Evolutionary conservation across 2,888 invertebrate species (phyloP).

Genomic region (Spialia ferax): DNA sequence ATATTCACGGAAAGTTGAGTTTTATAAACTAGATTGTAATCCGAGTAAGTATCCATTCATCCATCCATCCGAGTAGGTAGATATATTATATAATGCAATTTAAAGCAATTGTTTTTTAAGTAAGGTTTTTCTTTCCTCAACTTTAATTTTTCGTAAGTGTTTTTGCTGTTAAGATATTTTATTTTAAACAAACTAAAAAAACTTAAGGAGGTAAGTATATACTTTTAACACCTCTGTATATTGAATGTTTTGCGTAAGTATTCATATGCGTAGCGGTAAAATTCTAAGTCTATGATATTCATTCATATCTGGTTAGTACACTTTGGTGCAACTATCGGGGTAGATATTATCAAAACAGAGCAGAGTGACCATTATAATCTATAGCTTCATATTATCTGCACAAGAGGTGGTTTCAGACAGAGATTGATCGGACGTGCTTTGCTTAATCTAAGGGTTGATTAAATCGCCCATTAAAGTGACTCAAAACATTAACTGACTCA

Average conservation of each 20-base stretch:
- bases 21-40: not conserved
- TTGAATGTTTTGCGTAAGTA: too few species aligned
- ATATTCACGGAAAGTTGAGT: not conserved
- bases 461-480: conserved; percentile 37
- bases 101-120: too few species aligned
- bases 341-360: not conserved
- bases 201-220: too few species aligned
- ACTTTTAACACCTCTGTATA: too few species aligned
- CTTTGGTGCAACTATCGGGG: not conserved
- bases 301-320: not conserved
- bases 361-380: conserved; percentile 19
- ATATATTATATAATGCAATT: too few species aligned
- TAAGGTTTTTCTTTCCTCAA: too few species aligned
- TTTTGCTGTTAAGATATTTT: too few species aligned
- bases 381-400: conserved; percentile 21
- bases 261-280: too few species aligned
- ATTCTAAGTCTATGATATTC: not conserved
- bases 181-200: too few species aligned
- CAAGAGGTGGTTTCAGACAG: conserved; percentile 22
- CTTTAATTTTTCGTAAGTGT: too few species aligned
- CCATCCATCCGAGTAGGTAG: too few species aligned
- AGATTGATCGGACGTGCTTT: conserved; percentile 39
- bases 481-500: conserved; percentile 28
- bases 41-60: too few species aligned
- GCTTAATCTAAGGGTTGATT: conserved; percentile 37